Base-by-base conservation (phyloP, 2,797 vertebrate species). In the Macroramphosus scolopax region DNA sequence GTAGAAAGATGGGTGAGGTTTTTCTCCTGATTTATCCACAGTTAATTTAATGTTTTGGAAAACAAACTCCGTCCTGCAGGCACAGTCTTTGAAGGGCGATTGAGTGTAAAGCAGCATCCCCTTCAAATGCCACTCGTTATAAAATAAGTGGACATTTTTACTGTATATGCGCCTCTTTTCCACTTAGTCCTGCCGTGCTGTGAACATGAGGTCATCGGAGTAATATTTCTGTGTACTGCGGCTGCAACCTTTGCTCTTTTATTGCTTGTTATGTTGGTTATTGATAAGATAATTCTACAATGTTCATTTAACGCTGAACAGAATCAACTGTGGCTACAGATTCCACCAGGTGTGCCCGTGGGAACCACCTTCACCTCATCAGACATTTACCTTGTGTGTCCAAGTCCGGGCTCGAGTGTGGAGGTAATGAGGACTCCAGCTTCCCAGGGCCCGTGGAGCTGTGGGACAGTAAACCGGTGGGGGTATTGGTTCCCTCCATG, bases 301-400 rank as follows among this genome's bases (percentile, higher is more conserved):
- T n/a, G n/a, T n/a, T n/a, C n/a, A n/a, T n/a, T n/a, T n/a, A n/a
- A n/a, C n/a, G n/a, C n/a, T n/a, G n/a, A n/a, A n/a, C n/a, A n/a
- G n/a, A n/a, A n/a, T n/a, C n/a, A n/a, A n/a, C n/a, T n/a, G n/a
- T n/a, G n/a, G n/a, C n/a, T n/a, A n/a, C n/a, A n/a, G n/a, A n/a
- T n/a, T n/a, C n/a, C n/a, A n/a, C n/a, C n/a, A n/a, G n/a, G n/a
- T n/a, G n/a, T n/a, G n/a, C n/a, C n/a, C n/a, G n/a, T n/a, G n/a
- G n/a, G n/a, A n/a, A n/a, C n/a, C n/a, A n/a, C n/a, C 20, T 22
- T 22, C 20, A 22, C 3, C 20, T 22, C 20, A 14, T 39, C 10
- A n/a, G 4, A 30, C 5, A 37, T 4, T 58, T 85, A 97, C 94
- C 93, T 88, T 78, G 70, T 52, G 84, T 89, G 63, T 90, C 85